A percentile compares a stretch with the other conserved stretches of the same genome.
These are phyloP conservation scores for Gymnocheta viridis DNA, from an alignment of 2,888 invertebrate species.

Conservation along the genomic window DNA sequence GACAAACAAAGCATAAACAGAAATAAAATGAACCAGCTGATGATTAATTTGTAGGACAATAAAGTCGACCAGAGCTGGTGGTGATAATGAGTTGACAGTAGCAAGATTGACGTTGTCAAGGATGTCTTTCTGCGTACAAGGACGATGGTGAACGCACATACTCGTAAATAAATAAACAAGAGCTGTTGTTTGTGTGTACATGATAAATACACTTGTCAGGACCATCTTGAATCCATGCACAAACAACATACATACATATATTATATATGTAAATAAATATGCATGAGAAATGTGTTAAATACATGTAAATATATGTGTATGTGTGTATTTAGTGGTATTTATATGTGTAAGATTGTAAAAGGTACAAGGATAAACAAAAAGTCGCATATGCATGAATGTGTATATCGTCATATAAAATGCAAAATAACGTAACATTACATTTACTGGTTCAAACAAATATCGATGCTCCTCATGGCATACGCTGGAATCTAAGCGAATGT, in stretches of 20 bases:
- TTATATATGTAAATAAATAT: too few species aligned
- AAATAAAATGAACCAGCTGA: background rate
- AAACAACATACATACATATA: background rate
- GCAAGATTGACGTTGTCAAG: slow-evolving; percentile 44
- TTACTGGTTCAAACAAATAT: too few species aligned
- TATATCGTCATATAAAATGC: background rate
- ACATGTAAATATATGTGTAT: background rate
- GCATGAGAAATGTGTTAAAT: background rate
- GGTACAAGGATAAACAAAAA: slow-evolving; percentile 17
- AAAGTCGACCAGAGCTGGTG: background rate
- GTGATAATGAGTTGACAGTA: slow-evolving; percentile 44
- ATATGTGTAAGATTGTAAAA: background rate
- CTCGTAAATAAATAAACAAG: slow-evolving; percentile 39
- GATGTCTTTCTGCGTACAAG: slow-evolving; percentile 53
- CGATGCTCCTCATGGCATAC: too few species aligned
- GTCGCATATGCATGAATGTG: background rate
- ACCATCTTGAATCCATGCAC: background rate
- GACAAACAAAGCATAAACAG: background rate
- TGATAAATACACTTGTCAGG: slow-evolving; percentile 21
- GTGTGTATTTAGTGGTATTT: background rate
- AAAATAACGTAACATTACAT: too few species aligned
- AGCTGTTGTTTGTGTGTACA: background rate
- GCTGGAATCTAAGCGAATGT: too few species aligned
- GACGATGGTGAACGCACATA: slow-evolving; percentile 27
- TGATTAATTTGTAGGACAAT: background rate